phyloP scores from a whole-genome alignment of 2,797 vertebrate species.

The Anolis apletophallus region DNA sequence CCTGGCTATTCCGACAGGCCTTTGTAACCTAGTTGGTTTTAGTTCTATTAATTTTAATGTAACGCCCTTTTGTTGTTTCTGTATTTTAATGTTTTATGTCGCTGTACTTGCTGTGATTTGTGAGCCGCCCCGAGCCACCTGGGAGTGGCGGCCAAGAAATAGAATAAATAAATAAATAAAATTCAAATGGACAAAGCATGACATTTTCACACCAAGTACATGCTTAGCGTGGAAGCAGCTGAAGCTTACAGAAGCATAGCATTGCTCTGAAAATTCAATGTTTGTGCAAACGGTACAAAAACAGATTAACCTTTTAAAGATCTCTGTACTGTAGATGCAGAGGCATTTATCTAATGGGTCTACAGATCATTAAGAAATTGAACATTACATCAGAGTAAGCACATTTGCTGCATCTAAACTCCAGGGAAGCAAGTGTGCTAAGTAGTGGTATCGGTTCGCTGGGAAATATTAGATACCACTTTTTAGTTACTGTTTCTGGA shows the following conservation, averaged over 20 bases:
- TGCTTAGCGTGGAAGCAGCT: background rate
- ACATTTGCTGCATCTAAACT: conserved; percentile 1
- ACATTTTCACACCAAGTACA: background rate
- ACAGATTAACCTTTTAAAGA: background rate
- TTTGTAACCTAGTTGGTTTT: no score
- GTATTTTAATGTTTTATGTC: no score
- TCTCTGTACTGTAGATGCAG: background rate
- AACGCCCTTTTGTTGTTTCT: no score
- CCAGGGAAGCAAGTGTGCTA: background rate
- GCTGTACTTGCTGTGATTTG: no score
- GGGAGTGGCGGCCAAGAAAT: no score
- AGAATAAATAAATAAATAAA: no score
- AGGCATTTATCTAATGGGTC: background rate
- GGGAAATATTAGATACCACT: background rate
- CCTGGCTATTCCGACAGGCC: no score
- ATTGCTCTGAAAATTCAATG: background rate
- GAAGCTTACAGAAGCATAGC: background rate
- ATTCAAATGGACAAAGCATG: background rate
- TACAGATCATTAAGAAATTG: background rate
- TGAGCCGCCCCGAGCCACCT: no score
- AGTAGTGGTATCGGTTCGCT: background rate
- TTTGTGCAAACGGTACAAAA: background rate
- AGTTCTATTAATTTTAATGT: no score
- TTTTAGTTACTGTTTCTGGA: conserved; percentile 30
- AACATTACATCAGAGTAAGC: background rate